Base-by-base conservation (phyloP, 2,888 invertebrate species). In the Oxyscelio sp. region DNA sequence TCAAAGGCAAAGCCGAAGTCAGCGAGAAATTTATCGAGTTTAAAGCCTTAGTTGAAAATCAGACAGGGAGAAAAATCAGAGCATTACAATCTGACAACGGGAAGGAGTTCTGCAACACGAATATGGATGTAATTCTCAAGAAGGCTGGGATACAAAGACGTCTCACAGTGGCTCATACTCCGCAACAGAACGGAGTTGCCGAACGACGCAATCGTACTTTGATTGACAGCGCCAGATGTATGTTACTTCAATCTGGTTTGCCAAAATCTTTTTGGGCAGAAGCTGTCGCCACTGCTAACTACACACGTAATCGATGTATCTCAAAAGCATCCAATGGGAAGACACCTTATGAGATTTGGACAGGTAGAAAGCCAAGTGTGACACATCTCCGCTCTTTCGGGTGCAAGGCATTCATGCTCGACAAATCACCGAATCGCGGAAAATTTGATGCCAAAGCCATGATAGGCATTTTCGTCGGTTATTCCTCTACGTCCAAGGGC, bases 371-470 rank as follows among this genome's bases (percentile, higher is more conserved):
- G 6, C 40, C n/a, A 4, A 15, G 15, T 15, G 40, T 40, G 5
- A 34, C 17, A 17, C 83, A 90, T 34, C 19, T 90, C 3, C 59
- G 79, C 31, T 56, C 83, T 11, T 91, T 91, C 78, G 90, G 89
- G 40, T 58, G 66, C 24, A 68, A 79, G 48, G 87, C 77, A 13
- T 85, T 59, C 31, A 24, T 70, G n/a, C 45, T 85, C 1, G 70
- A 81, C 45, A 58, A 81, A n/a, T 58, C 52, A 8, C 81, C 73
- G 2, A 50, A 31, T 1, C 73, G 75, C 21, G 81, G 77, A 19
- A 87, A 85, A 22, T 31, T 87, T 13, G 86, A 81, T 9, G 15
- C 83, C 17, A 82, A 80, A 27, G 54, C 52, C 0, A 54, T 31
- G 21, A 1, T 13, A 3, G 48, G 63, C 15, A 34, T 15, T 1